These are phyloP conservation scores for Palythoa caribaeorum DNA, from an alignment of 92 coral and sea anemone species.

Conservation along the genomic window DNA sequence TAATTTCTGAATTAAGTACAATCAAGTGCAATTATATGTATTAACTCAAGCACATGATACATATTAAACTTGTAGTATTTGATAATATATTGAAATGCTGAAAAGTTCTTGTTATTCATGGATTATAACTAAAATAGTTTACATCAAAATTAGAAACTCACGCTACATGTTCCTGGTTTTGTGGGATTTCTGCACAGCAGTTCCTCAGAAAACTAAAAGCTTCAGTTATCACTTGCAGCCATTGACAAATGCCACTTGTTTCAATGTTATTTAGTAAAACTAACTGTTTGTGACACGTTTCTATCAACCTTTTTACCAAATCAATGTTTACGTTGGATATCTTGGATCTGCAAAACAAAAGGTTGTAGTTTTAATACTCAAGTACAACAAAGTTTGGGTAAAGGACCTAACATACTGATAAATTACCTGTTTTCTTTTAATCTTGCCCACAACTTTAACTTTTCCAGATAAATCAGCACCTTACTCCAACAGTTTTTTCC, in stretches of 20 bases:
- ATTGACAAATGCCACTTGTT: conserved; percentile 11
- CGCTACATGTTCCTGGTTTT: conserved; percentile 76
- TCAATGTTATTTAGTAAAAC: not conserved
- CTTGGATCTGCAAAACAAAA: conserved; percentile 21
- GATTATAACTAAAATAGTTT: not conserved
- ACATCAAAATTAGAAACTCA: conserved; percentile 36
- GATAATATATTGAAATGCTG: too few relatives aligned
- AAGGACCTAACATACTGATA: too few relatives aligned
- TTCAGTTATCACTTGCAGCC: conserved; percentile 60
- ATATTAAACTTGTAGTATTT: too few relatives aligned
- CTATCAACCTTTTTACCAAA: not conserved
- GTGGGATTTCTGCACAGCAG: conserved; percentile 77
- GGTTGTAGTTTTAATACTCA: too few relatives aligned
- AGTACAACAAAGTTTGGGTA: too few relatives aligned
- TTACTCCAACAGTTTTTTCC: conserved; percentile 41
- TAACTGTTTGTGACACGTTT: not conserved
- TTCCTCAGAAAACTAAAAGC: conserved; percentile 88
- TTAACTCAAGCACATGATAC: too few relatives aligned
- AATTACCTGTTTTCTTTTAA: conserved; percentile 64
- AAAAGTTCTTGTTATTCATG: not conserved
- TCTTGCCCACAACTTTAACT: conserved; percentile 63
- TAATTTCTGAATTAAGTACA: too few relatives aligned
- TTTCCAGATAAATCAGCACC: conserved; percentile 31
- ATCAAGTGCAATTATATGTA: too few relatives aligned
- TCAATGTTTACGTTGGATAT: conserved; percentile 18